Conservation (phyloP, 2,888 invertebrate species). For the Caenorhabditis zanzibari region DNA sequence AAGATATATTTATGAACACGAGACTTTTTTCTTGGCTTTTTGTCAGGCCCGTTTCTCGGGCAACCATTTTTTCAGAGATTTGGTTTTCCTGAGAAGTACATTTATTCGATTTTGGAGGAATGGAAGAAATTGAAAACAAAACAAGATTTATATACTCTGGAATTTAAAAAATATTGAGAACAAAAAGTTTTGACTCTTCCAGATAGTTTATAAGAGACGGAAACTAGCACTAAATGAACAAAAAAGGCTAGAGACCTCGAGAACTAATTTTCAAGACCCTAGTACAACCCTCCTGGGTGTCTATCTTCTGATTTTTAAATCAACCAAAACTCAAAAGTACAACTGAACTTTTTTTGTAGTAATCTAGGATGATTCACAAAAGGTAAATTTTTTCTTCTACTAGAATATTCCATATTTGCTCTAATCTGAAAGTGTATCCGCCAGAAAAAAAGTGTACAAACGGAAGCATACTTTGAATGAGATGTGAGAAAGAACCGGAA, state of each 20-base stretch:
- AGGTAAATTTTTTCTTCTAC: neutral
- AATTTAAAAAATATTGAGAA: too few species aligned
- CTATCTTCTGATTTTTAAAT: neutral
- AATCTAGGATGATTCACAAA: neutral
- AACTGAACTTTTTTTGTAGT: neutral
- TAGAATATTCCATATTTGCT: slow-evolving; percentile 17
- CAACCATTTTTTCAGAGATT: neutral
- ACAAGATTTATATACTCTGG: too few species aligned
- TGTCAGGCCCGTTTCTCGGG: slow-evolving; percentile 15
- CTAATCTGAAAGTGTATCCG: slow-evolving; percentile 21
- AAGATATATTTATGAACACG: slow-evolving; percentile 9
- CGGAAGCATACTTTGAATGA: neutral
- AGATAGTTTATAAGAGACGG: too few species aligned
- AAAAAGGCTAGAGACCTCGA: too few species aligned
- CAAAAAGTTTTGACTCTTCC: too few species aligned
- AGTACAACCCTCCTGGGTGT: neutral
- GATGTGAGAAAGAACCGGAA: slow-evolving; percentile 36
- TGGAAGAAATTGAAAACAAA: neutral
- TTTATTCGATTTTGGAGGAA: neutral
- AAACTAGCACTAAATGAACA: too few species aligned
- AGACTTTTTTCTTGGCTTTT: slow-evolving; percentile 4
- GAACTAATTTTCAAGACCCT: too few species aligned
- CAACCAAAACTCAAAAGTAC: neutral
- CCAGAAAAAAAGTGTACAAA: neutral
- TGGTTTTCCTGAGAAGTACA: too few species aligned